A percentile compares a stretch with the other conserved stretches of the same genome.
phyloP scores from a whole-genome alignment of 2,888 invertebrate genomes.

The Lasius fuliginosus region DNA sequence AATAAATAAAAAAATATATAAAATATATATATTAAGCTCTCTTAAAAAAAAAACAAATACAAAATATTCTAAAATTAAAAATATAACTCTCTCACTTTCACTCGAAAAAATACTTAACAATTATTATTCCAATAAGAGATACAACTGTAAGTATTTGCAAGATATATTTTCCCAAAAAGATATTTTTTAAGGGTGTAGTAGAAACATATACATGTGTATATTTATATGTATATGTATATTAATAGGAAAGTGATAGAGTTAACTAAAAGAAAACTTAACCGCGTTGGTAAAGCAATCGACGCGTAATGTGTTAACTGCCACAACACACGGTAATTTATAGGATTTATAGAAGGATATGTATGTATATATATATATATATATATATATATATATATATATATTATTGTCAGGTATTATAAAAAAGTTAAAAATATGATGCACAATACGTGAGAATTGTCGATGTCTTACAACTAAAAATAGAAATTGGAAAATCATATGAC shows the following conservation, averaged over 20 bases:
- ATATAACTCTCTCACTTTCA: conserved; percentile 30
- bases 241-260: conserved; percentile 17
- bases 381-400: conserved; percentile 41
- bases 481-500: neutral
- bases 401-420: conserved; percentile 52
- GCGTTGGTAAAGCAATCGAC: neutral
- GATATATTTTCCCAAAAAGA: conserved; percentile 40
- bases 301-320: conserved; percentile 32
- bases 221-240: neutral
- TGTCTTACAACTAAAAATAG: conserved; percentile 11
- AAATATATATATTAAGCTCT: neutral
- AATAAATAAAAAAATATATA: conserved; percentile 3
- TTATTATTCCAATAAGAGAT: conserved; percentile 12
- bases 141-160: conserved; percentile 10
- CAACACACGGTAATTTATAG: conserved; percentile 40
- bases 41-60: conserved; percentile 10
- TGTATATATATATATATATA: conserved; percentile 35
- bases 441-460: conserved; percentile 10
- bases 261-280: neutral
- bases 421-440: neutral
- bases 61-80: neutral
- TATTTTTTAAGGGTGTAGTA: conserved; percentile 7
- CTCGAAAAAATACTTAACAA: neutral
- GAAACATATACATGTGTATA: neutral
- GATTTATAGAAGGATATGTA: neutral